phyloP scores from a whole-genome alignment of 2,113 vertebrate genomes.

The Passer domesticus region DNA sequence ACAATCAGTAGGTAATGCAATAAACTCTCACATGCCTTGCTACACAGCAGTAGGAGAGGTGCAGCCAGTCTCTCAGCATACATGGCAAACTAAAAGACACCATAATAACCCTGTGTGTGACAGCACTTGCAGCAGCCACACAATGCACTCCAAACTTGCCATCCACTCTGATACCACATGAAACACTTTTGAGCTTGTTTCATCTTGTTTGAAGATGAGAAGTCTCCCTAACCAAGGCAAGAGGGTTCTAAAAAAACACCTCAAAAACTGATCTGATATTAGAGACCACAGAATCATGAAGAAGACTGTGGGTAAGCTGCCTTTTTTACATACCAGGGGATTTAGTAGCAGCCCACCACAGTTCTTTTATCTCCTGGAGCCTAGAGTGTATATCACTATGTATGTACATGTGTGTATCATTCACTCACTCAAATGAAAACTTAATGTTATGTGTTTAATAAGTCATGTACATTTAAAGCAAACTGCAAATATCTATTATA shows the following conservation, averaged over 20 bases:
- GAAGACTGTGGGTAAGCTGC: background rate
- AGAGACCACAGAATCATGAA: background rate
- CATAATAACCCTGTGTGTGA: background rate
- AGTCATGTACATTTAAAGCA: background rate
- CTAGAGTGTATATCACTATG: background rate
- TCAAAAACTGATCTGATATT: background rate
- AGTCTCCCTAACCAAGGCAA: background rate
- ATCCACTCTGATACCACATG: background rate
- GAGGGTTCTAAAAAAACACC: fast-evolving
- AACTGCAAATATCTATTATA: background rate
- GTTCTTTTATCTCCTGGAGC: background rate
- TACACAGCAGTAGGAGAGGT: background rate
- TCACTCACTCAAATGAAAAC: background rate
- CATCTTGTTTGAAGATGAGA: background rate
- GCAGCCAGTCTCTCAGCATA: background rate
- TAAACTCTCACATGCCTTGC: background rate
- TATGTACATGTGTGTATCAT: background rate
- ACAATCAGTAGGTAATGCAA: background rate
- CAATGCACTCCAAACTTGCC: background rate
- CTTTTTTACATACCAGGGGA: background rate
- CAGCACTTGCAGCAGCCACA: background rate
- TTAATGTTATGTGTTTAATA: background rate
- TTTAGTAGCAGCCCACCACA: background rate
- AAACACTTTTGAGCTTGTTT: background rate
- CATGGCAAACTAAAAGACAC: fast-evolving